A percentile compares a stretch with the other conserved stretches of the same genome.
Evolutionary conservation across 2,113 vertebrate species (phyloP).

Genomic region (Panthera tigris): DNA sequence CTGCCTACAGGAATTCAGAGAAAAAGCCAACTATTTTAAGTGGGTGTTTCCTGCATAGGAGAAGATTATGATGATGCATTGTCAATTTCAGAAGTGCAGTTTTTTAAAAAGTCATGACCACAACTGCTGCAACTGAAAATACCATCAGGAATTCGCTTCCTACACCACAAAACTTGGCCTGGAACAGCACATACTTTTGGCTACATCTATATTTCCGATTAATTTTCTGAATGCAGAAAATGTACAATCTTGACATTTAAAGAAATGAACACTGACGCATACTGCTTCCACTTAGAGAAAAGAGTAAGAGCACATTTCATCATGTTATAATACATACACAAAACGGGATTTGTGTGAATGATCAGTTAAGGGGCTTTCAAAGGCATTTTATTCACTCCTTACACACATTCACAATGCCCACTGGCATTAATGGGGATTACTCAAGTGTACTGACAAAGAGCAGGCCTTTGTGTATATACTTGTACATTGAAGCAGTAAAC

Average conservation of each 20-base stretch:
- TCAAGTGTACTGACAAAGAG: conserved; percentile 31
- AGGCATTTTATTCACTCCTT: background rate
- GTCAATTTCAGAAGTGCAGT: conserved; percentile 70
- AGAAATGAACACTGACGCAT: conserved; percentile 44
- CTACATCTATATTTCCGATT: conserved; percentile 60
- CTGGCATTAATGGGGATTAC: conserved; percentile 26
- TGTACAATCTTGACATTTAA: conserved; percentile 61
- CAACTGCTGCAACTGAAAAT: conserved; percentile 49
- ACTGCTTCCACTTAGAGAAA: conserved; percentile 17
- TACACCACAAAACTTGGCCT: conserved; percentile 51
- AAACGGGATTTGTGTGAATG: background rate
- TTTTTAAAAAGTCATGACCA: conserved; percentile 71
- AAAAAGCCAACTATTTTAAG: conserved; percentile 68
- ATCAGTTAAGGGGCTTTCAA: conserved; percentile 10
- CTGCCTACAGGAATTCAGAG: conserved; percentile 68
- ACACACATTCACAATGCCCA: background rate
- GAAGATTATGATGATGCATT: conserved; percentile 64
- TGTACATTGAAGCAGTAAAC: background rate
- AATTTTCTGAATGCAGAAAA: conserved; percentile 66
- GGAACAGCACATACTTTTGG: conserved; percentile 32
- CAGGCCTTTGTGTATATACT: background rate
- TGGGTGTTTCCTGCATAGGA: conserved; percentile 75
- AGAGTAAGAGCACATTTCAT: conserved; percentile 35
- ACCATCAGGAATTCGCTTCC: conserved; percentile 39
- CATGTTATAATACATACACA: background rate